Base-by-base conservation (phyloP, 2,888 invertebrate genomes). In the Himalopsyche kuldschensis region DNA sequence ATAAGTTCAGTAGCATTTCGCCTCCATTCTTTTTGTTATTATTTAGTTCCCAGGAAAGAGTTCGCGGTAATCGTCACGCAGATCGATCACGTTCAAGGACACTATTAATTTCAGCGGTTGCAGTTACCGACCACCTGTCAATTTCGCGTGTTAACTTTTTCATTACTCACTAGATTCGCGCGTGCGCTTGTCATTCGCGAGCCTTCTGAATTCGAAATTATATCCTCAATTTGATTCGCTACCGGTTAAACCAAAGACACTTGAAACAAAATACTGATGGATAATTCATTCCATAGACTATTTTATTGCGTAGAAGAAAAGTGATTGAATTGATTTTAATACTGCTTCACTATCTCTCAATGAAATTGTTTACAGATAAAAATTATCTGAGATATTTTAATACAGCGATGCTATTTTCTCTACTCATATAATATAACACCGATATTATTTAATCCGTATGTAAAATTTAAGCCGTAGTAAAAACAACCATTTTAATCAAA, bases 181-280 rank as follows among this genome's bases (percentile, higher is more conserved):
- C 78, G 78, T 41, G 78, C 78, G 78, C 78, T 11, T 20, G 20
- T 78, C 41, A 46, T 27, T 24, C 78, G 78, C 41, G 41, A 20
- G 75, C 75, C 31, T 75, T 48, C 4, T 30, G 79, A 79, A 79
- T 79, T 48, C 30, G n/a, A 79, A 79, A 79, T n/a, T 31, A 48
- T 48, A 79, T 79, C 79, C 79, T 47, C 17, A 30, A 31, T 32
- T 30, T 27, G 75, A 75, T 75, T 75, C 17, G 75, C 32, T 32
- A 6, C 35, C 41, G 10, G 27, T 46, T 46, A 35, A 35, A 46
- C 78, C 78, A 78, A n/a, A 78, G 78, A 78, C 46, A 78, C 15
- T 41, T 41, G 41, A 41, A 3, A 15, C 41, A 15, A 41, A n/a
- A n/a, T n/a, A n/a, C n/a, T 4, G 20, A 55, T 55, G 20, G 15